Conservation (phyloP, 1,140 invertebrate genomes). For the Parasteatoda tepidariorum region DNA sequence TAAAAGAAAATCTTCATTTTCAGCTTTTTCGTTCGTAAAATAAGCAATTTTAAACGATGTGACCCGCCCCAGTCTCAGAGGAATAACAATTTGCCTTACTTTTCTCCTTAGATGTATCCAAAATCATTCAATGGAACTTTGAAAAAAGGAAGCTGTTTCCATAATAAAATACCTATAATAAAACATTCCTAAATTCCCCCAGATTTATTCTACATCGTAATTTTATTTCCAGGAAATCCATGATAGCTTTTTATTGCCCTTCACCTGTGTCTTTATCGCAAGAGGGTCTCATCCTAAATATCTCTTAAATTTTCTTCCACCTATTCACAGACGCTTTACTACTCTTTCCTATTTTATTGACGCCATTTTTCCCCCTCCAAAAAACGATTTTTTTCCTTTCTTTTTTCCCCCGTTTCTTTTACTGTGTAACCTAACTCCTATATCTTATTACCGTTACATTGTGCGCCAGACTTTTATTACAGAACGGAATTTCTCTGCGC, state of each 20-base stretch:
- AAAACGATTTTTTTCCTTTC: background rate
- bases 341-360: conserved; percentile 51
- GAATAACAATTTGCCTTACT: background rate
- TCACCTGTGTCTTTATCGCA: conserved; percentile 55
- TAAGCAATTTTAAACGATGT: background rate
- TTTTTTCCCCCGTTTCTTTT: background rate
- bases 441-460: conserved; percentile 53
- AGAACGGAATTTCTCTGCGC: conserved; percentile 14
- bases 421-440: background rate
- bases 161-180: conserved; percentile 51
- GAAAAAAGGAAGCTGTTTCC: conserved; percentile 7
- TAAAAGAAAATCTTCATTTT: too few species aligned
- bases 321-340: conserved; percentile 48
- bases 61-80: background rate
- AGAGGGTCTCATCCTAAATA: conserved; percentile 39
- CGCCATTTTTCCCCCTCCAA: conserved; percentile 6
- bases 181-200: conserved; percentile 44
- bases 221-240: conserved; percentile 54
- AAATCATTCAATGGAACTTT: too few species aligned
- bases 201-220: conserved; percentile 54
- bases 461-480: conserved; percentile 47
- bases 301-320: conserved; percentile 49
- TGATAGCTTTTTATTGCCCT: conserved; percentile 53
- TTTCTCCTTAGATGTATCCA: background rate
- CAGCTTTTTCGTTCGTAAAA: too few species aligned